These are phyloP conservation scores for Lepidotrigona ventralis DNA, from an alignment of 1,140 invertebrate species.

Conservation along the genomic window DNA sequence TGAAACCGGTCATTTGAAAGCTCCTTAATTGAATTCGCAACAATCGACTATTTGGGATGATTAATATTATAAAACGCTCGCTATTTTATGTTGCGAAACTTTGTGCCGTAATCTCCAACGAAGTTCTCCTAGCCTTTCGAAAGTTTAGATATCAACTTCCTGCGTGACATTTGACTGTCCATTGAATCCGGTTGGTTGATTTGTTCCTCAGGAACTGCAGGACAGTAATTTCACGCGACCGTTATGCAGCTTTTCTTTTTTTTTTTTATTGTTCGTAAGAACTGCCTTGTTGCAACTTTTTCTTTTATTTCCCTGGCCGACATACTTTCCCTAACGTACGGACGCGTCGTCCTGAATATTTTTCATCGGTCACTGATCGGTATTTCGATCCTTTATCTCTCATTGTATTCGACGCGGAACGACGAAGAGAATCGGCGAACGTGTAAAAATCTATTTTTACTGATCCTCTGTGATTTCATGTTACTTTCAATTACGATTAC, in stretches of 20 bases:
- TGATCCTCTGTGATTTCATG: too few relatives aligned
- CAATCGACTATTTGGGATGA: too few relatives aligned
- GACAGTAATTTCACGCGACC: neutral
- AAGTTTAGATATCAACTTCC: neutral
- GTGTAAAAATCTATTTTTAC: too few relatives aligned
- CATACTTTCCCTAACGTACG: neutral
- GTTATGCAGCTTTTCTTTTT: neutral
- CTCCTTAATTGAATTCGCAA: neutral
- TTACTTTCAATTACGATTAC: too few relatives aligned
- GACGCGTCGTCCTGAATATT: neutral
- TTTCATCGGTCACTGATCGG: neutral
- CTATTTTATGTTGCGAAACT: too few relatives aligned
- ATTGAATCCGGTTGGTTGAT: too few relatives aligned
- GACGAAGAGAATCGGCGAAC: too few relatives aligned
- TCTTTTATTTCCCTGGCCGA: neutral
- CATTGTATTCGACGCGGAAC: too few relatives aligned
- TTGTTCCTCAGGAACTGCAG: neutral
- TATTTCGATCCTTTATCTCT: too few relatives aligned
- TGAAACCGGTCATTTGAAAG: too few relatives aligned
- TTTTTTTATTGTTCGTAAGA: neutral
- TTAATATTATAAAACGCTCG: too few relatives aligned
- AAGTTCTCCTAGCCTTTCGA: neutral
- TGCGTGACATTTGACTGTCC: too few relatives aligned
- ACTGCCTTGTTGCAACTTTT: constrained; percentile 4
- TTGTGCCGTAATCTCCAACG: neutral